Percentiles rank a stretch among this genome's conserved stretches.
Evolutionary conservation across 2,797 vertebrate genomes (phyloP).

Genomic region (Phataginus tricuspis): DNA sequence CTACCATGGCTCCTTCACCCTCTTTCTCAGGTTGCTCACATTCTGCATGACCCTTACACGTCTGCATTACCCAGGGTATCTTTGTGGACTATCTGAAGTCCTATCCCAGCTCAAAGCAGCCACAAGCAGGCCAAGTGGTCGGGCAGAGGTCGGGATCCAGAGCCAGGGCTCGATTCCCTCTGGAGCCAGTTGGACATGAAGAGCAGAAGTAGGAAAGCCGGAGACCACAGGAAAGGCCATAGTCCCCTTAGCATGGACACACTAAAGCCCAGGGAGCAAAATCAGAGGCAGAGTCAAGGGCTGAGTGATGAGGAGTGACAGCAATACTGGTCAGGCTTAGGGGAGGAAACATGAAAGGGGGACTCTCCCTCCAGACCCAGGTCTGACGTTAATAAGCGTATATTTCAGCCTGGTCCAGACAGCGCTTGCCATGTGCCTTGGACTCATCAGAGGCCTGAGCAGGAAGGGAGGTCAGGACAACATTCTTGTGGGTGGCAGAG

Average conservation of each 20-base stretch:
- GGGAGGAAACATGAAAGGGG: neutral
- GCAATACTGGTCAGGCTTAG: neutral
- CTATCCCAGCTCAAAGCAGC: neutral
- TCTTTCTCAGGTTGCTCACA: neutral
- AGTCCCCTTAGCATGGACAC: neutral
- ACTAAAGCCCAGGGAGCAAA: neutral
- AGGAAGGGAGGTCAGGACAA: neutral
- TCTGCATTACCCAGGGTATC: neutral
- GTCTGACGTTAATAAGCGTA: neutral
- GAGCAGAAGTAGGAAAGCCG: neutral
- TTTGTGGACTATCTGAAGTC: neutral
- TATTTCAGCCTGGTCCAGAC: neutral
- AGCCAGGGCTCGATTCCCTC: neutral
- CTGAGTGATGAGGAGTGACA: neutral
- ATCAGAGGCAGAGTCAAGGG: neutral
- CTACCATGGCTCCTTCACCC: neutral
- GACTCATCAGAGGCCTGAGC: neutral
- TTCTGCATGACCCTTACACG: neutral
- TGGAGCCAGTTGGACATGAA: neutral
- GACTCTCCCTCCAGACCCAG: neutral
- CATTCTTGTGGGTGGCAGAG: neutral
- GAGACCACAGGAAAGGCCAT: fast-evolving
- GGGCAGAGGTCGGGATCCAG: neutral
- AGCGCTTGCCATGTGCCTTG: neutral
- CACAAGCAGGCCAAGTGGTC: neutral